These are phyloP conservation scores for Rissa tridactyla DNA, from an alignment of 2,113 vertebrate genomes.

Conservation along the genomic window DNA sequence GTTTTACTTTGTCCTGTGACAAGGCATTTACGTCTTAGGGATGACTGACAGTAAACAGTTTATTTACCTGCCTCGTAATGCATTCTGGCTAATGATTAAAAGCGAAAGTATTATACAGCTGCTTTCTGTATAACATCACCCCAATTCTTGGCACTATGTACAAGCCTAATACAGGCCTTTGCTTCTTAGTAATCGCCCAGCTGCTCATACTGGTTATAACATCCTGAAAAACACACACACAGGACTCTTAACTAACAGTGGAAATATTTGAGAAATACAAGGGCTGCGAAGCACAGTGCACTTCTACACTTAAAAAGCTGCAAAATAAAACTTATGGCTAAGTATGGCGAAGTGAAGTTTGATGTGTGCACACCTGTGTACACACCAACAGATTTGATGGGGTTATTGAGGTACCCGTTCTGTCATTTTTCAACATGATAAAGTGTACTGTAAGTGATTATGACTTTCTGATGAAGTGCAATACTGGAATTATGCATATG, in stretches of 20 bases:
- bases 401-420: background rate
- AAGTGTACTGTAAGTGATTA: background rate
- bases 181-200: background rate
- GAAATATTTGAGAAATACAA: background rate
- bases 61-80: background rate
- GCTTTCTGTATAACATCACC: background rate
- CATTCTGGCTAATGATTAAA: conserved; percentile 4
- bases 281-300: background rate
- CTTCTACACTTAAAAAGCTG: background rate
- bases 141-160: background rate
- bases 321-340: background rate
- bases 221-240: background rate
- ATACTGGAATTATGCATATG: background rate
- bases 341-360: background rate
- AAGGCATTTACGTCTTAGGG: background rate
- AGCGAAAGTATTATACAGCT: background rate
- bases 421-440: background rate
- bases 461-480: background rate
- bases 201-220: background rate
- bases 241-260: background rate
- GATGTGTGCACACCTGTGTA: background rate
- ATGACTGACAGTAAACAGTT: background rate
- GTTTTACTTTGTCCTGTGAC: background rate
- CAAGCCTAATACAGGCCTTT: background rate
- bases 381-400: accelerated